Percentiles rank a stretch among this genome's conserved stretches.
These are phyloP conservation scores for Natator depressus DNA, from an alignment of 2,113 vertebrate genomes.

Conservation along the genomic window DNA sequence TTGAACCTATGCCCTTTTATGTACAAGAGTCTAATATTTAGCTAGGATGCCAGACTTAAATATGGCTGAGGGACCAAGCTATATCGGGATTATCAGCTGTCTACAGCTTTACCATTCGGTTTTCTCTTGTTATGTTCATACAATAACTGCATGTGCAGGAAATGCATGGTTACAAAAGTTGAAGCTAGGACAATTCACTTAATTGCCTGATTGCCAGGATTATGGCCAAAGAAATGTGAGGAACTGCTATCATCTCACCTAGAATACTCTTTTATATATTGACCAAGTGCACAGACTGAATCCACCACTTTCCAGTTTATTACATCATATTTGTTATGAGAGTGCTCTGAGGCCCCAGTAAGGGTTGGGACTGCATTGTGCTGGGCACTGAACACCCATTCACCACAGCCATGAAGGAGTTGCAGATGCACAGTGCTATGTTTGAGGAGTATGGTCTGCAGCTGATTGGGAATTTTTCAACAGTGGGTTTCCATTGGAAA, in stretches of 20 bases:
- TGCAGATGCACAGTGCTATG: neutral
- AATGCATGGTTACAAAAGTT: fast-evolving
- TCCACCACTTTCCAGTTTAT: neutral
- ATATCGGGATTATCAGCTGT: neutral
- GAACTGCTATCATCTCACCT: neutral
- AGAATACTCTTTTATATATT: neutral
- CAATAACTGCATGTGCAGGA: neutral
- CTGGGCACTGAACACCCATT: neutral
- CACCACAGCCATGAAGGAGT: constrained; percentile 6
- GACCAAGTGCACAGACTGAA: neutral
- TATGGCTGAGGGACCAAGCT: neutral
- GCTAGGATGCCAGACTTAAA: neutral
- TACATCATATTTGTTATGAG: neutral
- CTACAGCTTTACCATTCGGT: neutral
- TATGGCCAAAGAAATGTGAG: neutral
- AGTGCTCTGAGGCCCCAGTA: neutral
- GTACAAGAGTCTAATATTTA: neutral
- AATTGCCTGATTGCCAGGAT: neutral
- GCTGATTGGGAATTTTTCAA: too few relatives aligned
- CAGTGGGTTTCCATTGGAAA: too few relatives aligned
- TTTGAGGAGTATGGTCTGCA: neutral
- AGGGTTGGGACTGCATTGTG: neutral
- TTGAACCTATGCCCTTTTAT: neutral
- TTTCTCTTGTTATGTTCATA: neutral
- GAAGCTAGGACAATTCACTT: neutral